These are phyloP conservation scores for Thymelicus lineola DNA, from an alignment of 2,888 invertebrate species.

Conservation along the genomic window DNA sequence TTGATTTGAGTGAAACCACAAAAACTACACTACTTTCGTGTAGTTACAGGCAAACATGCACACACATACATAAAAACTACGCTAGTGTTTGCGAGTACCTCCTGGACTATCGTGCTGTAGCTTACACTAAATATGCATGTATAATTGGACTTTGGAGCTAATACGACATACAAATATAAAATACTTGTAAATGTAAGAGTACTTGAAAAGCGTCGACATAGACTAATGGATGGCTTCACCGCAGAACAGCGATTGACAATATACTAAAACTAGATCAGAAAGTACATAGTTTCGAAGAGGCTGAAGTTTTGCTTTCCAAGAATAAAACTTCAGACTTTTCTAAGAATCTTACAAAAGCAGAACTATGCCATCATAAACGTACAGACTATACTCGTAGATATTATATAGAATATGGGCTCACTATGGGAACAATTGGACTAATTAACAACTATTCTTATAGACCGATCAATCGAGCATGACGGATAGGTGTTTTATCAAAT, in stretches of 20 bases:
- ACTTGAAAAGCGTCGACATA: slow-evolving; percentile 10
- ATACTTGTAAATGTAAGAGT: not conserved
- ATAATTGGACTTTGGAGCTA: no score
- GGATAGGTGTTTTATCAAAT: no score
- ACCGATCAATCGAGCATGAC: no score
- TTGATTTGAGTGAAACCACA: no score
- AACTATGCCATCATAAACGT: not conserved
- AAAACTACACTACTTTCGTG: no score
- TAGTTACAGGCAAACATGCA: no score
- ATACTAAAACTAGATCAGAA: not conserved
- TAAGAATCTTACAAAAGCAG: slow-evolving; percentile 6
- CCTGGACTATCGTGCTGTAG: no score
- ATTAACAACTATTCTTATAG: slow-evolving; percentile 15
- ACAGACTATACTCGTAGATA: slow-evolving; percentile 2
- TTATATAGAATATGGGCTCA: slow-evolving; percentile 7
- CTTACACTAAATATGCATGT: no score
- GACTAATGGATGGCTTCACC: slow-evolving; percentile 15
- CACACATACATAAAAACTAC: no score
- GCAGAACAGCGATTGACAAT: slow-evolving; percentile 4
- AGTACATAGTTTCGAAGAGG: slow-evolving; percentile 6
- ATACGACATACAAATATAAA: no score
- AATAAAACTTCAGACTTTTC: not conserved
- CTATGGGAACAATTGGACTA: slow-evolving; percentile 16
- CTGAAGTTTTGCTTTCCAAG: not conserved
- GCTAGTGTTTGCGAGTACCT: no score